Base-by-base conservation (phyloP, 2,797 vertebrate species). In the Manis pentadactyla region DNA sequence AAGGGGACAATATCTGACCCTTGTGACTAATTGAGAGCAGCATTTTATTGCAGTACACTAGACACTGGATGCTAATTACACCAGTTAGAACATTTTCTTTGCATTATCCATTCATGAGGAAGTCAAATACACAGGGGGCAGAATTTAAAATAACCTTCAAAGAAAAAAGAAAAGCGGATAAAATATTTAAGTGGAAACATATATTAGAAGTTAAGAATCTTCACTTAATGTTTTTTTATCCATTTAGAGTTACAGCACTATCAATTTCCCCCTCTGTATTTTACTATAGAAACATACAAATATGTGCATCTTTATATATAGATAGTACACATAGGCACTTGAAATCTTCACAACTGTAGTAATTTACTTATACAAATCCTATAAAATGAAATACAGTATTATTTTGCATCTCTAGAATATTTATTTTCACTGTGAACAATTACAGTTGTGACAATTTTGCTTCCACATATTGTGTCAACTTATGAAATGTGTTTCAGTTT, bases 141-240 rank as follows among this genome's bases (percentile, higher is more conserved):
- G 15, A 93, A 94, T 87, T 46, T 18, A 87, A 93, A 92, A 96
- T 86, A 69, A 81, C 53, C 13, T 81, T 94, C 7, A 90, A 92
- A 0, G 2, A 85, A 93, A 93, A 29, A 7, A 63, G 69, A 71
- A 49, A 39, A 69, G 19, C 18, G 23, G 57, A 91, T 51, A 66
- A 95, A 90, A 57, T 0, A 84, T 57, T 91, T 4, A 87, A 95
- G 46, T 59, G 25, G n/a, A 66, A 95, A 49, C 10, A 77, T 95
- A 89, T 73, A 92, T 90, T 97, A 77, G 64, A 98, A 97, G 86
- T 93, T 90, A 97, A 97, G 88, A 97, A 97, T 97, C 92, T 88
- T 73, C 37, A 85, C 88, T 92, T 95, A 94, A 90, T 93, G 93
- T 88, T 79, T 96, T 96, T 92, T 81, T 49, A 10, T 84, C 37